These are phyloP conservation scores for Lynx canadensis DNA, from an alignment of 2,113 vertebrate genomes.

Conservation along the genomic window DNA sequence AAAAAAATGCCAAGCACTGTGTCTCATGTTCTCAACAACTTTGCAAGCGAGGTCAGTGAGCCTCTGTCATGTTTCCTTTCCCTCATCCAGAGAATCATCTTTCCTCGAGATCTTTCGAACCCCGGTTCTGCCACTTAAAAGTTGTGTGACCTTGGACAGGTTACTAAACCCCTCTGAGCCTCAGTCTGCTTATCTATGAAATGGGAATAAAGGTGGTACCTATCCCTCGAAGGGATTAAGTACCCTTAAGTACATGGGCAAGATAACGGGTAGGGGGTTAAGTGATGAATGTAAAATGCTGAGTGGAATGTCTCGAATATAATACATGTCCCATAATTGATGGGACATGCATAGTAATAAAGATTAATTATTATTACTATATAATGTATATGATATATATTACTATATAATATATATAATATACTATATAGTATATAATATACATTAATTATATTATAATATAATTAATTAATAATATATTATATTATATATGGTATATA, in stretches of 20 bases:
- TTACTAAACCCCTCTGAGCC: background rate
- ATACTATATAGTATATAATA: too few species aligned
- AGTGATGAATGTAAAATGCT: background rate
- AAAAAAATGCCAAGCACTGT: background rate
- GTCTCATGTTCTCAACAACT: background rate
- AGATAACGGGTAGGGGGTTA: rapidly evolving
- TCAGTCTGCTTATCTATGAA: background rate
- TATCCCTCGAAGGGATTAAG: too few species aligned
- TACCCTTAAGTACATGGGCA: too few species aligned
- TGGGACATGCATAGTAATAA: too few species aligned
- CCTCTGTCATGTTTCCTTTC: background rate
- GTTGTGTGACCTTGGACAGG: background rate
- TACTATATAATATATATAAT: too few species aligned
- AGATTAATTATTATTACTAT: too few species aligned
- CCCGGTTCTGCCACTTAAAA: background rate
- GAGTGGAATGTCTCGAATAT: too few species aligned
- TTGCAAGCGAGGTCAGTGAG: background rate
- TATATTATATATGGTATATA: too few species aligned
- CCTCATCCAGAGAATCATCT: background rate
- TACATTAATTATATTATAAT: too few species aligned
- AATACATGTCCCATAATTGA: background rate
- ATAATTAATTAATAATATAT: too few species aligned
- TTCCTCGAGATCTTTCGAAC: background rate
- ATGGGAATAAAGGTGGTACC: background rate
- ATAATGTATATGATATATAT: too few species aligned